Evolutionary conservation across 1,140 invertebrate species (phyloP).

Genomic region (Megalopta genalis): DNA sequence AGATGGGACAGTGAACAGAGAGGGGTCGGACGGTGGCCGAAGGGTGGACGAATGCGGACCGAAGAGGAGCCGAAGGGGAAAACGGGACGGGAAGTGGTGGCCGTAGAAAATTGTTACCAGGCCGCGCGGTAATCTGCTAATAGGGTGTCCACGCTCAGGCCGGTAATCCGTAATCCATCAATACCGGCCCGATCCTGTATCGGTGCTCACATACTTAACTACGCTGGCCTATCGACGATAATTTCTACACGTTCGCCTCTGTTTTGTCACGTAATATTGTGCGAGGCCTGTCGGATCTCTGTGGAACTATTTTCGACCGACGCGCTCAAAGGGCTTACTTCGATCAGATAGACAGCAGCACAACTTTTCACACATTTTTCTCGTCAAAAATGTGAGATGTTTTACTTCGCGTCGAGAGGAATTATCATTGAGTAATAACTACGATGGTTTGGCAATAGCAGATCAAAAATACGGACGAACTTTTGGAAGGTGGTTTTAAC

Average conservation of each 20-base stretch:
- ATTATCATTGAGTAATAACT: too few relatives aligned
- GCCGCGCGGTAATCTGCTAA: slow-evolving; percentile 74
- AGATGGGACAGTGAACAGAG: not conserved
- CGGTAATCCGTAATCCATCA: slow-evolving; percentile 74
- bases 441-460: too few relatives aligned
- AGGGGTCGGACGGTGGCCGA: not conserved
- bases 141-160: slow-evolving; percentile 68
- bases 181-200: slow-evolving; percentile 48
- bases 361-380: too few relatives aligned
- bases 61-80: slow-evolving; percentile 5
- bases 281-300: not conserved
- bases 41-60: not conserved
- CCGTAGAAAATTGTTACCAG: slow-evolving; percentile 71
- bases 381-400: too few relatives aligned
- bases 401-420: too few relatives aligned
- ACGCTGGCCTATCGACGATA: not conserved
- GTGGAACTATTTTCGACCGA: not conserved
- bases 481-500: too few relatives aligned
- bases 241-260: slow-evolving; percentile 16
- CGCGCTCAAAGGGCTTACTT: too few relatives aligned
- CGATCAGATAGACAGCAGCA: too few relatives aligned
- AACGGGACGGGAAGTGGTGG: slow-evolving; percentile 44
- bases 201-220: not conserved
- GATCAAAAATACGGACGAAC: too few relatives aligned
- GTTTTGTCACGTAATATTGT: slow-evolving; percentile 12